Evolutionary conservation across 1,140 invertebrate species (phyloP), one percentile per base, ranked within the genome.

Genomic region (Coptotermes formosanus): DNA sequence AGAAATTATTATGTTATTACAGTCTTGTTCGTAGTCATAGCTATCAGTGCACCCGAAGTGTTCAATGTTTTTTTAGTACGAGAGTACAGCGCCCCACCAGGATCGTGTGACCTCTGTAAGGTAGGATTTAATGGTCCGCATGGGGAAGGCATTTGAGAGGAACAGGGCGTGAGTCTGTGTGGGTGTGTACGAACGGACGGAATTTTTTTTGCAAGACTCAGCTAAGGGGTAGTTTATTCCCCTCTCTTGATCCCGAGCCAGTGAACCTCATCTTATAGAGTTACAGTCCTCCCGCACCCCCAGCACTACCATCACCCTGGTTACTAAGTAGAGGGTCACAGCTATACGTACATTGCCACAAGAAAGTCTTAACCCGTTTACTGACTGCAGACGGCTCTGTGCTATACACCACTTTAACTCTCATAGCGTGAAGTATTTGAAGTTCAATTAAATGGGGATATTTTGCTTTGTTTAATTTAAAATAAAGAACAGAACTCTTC

Each of bases 151-250:
- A 75, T n/a, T 75, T 75, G 64, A 75, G 64, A 75, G 64, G 64
- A 75, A 75, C 64, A 75, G 25, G 25, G 25, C 14, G n/a, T n/a
- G n/a, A 21, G 59, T 48, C 12, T 3, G 59, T 21, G 59, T 23
- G 59, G 7, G 59, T 21, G 0, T n/a, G 64, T 25, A 25, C n/a
- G 64, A 14, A 25, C 7, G 64, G 14, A 75, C 30, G n/a, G n/a
- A 75, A 4, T 16, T 12, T 75, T 64, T 30, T 75, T 75, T 75
- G n/a, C 64, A 75, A 75, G 64, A 64, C 21, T 64, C 59, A 75
- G 64, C 64, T 75, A 75, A 75, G 64, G 64, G 64, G 64, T 75
- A 75, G 64, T 75, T n/a, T 75, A 75, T 75, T 75, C 64, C n/a
- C 64, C n/a, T 75, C 64, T 75, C n/a, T 30, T 75, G 64, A 75